These are phyloP conservation scores for Plodia interpunctella DNA, from an alignment of 1,140 invertebrate genomes.

Conservation along the genomic window DNA sequence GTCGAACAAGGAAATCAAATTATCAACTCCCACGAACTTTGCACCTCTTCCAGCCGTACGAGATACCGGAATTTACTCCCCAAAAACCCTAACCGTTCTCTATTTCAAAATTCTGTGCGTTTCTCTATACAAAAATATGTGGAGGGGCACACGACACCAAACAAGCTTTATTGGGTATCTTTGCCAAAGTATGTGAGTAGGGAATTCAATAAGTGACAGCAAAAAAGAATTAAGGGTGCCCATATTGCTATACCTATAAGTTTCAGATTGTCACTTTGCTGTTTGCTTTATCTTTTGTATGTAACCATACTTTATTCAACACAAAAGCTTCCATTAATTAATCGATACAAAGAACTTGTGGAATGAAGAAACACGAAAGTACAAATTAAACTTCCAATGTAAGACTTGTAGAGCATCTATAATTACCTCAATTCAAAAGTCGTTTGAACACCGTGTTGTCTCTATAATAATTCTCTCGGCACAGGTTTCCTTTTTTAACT, in stretches of 20 bases:
- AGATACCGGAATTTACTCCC: constrained; percentile 51
- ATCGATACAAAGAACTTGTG: constrained; percentile 4
- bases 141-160: constrained; percentile 48
- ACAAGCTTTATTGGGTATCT: constrained; percentile 70
- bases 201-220: constrained; percentile 69
- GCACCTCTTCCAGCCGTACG: constrained; percentile 48
- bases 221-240: constrained; percentile 56
- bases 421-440: constrained; percentile 4
- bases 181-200: constrained; percentile 57
- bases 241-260: constrained; percentile 27
- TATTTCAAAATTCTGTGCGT: constrained; percentile 63
- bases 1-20: constrained; percentile 71
- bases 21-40: constrained; percentile 63
- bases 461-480: constrained; percentile 30
- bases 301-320: neutral
- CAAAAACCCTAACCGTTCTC: constrained; percentile 40
- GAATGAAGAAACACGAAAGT: neutral
- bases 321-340: constrained; percentile 8
- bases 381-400: constrained; percentile 15
- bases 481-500: constrained; percentile 45
- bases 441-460: constrained; percentile 7
- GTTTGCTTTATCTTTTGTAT: constrained; percentile 19
- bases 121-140: constrained; percentile 61
- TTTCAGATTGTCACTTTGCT: constrained; percentile 44
- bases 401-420: constrained; percentile 18